These are phyloP conservation scores for Aporrectodea caliginosa DNA, from an alignment of 1,140 invertebrate species.

Conservation along the genomic window DNA sequence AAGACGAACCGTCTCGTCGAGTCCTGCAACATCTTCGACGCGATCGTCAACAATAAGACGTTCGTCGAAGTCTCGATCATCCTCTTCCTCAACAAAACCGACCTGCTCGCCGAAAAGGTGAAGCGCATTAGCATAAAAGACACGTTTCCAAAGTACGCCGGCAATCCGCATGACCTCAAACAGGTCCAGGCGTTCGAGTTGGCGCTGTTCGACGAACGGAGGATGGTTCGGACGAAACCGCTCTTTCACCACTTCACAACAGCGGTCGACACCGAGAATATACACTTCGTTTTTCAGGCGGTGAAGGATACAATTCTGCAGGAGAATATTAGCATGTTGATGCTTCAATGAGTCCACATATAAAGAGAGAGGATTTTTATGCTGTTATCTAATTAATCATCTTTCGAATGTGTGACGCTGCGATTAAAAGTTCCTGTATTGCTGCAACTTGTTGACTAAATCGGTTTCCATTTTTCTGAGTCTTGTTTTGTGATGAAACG, in stretches of 20 bases:
- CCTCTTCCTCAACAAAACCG: conserved; percentile 95
- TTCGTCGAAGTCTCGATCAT: conserved; percentile 92
- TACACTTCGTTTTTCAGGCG: conserved; percentile 94
- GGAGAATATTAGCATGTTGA: conserved; percentile 84
- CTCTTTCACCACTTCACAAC: conserved; percentile 97
- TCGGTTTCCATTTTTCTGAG: too few relatives aligned
- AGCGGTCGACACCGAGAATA: conserved; percentile 96
- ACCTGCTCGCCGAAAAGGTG: conserved; percentile 86
- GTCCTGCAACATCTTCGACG: conserved; percentile 94
- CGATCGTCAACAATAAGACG: conserved; percentile 91
- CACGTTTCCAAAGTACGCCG: conserved; percentile 82
- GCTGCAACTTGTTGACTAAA: too few relatives aligned
- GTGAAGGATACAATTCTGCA: conserved; percentile 95
- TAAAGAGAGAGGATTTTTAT: too few relatives aligned
- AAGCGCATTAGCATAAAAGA: conserved; percentile 57
- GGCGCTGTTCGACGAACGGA: conserved; percentile 75
- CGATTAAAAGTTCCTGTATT: too few relatives aligned
- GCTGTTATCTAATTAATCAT: too few relatives aligned
- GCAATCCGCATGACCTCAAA: conserved; percentile 77
- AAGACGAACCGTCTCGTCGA: conserved; percentile 90
- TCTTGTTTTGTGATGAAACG: too few relatives aligned
- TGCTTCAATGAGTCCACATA: conserved; percentile 86
- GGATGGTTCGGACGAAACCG: conserved; percentile 59
- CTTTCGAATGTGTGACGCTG: too few relatives aligned
- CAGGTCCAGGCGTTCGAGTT: conserved; percentile 86